Evolutionary conservation across 1,140 invertebrate species (phyloP), one percentile per base, ranked within the genome.

Genomic region (Eubasilissa regina): DNA sequence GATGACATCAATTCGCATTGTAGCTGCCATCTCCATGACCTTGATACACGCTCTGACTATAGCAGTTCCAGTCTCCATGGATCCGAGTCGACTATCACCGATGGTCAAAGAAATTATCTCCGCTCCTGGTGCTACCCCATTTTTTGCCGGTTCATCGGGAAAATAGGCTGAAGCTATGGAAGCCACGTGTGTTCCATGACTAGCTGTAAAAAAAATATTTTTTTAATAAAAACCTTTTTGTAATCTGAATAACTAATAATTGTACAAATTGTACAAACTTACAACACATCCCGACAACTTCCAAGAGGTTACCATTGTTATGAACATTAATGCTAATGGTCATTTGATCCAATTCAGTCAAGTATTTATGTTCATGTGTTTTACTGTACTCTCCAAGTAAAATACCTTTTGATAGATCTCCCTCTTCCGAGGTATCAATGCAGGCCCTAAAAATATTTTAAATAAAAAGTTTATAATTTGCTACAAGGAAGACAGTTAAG

Each of bases 111-210:
- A 97, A 53, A 99, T 92, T 78, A 99, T 94, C 89, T 99, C 97
- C 7, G 98, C 98, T 64, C 98, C 98, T 6, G 98, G 98, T 1
- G 98, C 98, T 3, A 99, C 91, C 1, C 98, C 98, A 89, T 99
- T 98, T 83, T 94, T 91, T 81, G 98, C 96, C 7, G 97, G 95
- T 53, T 94, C 92, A 60, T 97, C 94, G 0, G 97, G 95, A 89
- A 98, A 99, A 89, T 97, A 93, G 0, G 94, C 98, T 19, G 97
- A 93, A 25, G 98, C 96, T 82, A 99, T 99, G 17, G 96, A 95
- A 0, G 98, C 97, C 13, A 99, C 98, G 86, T 99, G 98, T 0
- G 97, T 99, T 15, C 97, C 98, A 89, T 99, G 98, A 66, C 94
- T 93, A 25, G 96, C 96, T 97, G 85, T 75, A 83, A 75, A 80